Conservation (phyloP, 2,113 vertebrate genomes). For the Vidua chalybeata region DNA sequence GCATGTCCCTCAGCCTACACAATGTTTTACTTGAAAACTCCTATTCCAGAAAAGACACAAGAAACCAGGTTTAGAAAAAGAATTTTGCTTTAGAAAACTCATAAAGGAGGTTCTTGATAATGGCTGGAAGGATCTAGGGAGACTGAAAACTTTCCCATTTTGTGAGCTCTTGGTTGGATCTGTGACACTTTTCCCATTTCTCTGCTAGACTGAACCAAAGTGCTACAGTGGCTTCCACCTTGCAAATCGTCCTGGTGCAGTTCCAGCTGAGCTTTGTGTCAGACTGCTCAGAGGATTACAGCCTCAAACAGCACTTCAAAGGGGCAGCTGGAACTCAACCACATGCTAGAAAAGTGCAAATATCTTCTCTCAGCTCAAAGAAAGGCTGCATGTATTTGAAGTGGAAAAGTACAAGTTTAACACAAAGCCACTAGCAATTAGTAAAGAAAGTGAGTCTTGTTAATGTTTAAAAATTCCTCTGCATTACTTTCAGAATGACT, state of each 20-base stretch:
- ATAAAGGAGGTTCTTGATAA: background rate
- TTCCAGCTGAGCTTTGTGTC: background rate
- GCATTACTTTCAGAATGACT: background rate
- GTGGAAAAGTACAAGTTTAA: background rate
- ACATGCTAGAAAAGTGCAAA: background rate
- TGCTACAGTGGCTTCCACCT: background rate
- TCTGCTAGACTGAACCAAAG: fast-evolving
- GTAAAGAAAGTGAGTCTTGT: background rate
- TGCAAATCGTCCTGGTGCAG: background rate
- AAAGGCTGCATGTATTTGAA: background rate
- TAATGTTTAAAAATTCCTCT: background rate
- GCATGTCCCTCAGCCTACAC: background rate
- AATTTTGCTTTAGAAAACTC: background rate
- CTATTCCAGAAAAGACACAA: background rate
- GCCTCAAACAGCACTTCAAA: background rate
- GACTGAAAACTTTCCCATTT: background rate
- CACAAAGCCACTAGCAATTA: background rate
- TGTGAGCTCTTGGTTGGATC: background rate
- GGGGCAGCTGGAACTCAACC: background rate
- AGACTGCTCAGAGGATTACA: background rate
- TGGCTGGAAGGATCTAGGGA: background rate
- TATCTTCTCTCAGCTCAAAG: background rate
- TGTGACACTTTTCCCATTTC: background rate
- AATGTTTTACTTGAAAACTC: background rate
- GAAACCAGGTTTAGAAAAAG: background rate